phyloP scores from a whole-genome alignment of 2,888 invertebrate genomes.

The Drosophila mettleri region DNA sequence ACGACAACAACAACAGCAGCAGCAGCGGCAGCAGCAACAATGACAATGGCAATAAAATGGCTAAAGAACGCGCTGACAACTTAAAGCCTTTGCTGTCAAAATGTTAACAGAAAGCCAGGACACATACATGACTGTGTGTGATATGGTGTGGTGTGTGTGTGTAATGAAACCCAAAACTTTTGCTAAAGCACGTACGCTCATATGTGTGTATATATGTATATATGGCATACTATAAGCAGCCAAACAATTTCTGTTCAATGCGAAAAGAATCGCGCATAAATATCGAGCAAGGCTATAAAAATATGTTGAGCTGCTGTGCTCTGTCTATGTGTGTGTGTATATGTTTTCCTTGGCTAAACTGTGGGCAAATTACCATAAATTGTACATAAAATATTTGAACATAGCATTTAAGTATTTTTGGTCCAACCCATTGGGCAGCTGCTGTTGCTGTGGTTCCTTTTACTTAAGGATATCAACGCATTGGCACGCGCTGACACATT shows the following conservation, averaged over 20 bases:
- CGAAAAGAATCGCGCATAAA: slow-evolving; percentile 71
- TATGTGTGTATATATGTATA: slow-evolving; percentile 28
- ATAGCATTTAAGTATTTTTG: slow-evolving; percentile 49
- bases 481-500: slow-evolving; percentile 30
- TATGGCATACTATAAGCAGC: slow-evolving; percentile 40
- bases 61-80: slow-evolving; percentile 74
- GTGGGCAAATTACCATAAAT: slow-evolving; percentile 72
- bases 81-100: slow-evolving; percentile 76
- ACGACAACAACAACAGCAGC: slow-evolving; percentile 8
- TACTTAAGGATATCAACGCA: slow-evolving; percentile 37
- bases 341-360: slow-evolving; percentile 57
- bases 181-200: slow-evolving; percentile 67
- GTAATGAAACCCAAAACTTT: slow-evolving; percentile 64
- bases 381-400: slow-evolving; percentile 65
- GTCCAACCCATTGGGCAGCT: slow-evolving; percentile 16
- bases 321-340: slow-evolving; percentile 20
- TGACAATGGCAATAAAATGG: slow-evolving; percentile 48
- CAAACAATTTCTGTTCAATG: slow-evolving; percentile 69
- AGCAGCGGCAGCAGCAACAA: slow-evolving; percentile 17
- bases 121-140: slow-evolving; percentile 18
- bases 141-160: slow-evolving; percentile 25
- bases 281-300: slow-evolving; percentile 62
- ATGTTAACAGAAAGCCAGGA: slow-evolving; percentile 52
- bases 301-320: slow-evolving; percentile 52
- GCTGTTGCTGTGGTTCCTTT: slow-evolving; percentile 8